Base-by-base conservation (phyloP, 2,888 invertebrate species). In the Mythimna albipuncta region DNA sequence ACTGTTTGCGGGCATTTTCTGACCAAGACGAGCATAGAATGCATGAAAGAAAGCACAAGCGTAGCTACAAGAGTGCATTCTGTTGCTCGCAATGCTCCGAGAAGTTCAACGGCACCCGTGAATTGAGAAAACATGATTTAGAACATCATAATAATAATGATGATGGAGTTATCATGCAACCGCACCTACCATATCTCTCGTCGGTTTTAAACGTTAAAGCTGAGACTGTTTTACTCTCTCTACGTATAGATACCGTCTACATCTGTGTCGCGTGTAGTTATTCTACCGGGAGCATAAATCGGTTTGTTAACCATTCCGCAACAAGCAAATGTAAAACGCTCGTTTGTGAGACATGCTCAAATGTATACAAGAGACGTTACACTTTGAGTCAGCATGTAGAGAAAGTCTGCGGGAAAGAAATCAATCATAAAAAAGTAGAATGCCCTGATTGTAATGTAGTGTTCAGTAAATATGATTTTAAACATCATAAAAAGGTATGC, bases 21-120 rank as follows among this genome's bases (percentile, higher is more conserved):
- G 87, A 92, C 1, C 16, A 55, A 0, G 64, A 78, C 0, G 67
- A 74, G 0, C 77, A 86, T 2, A 85, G 74, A 4, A 63, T 64
- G 2, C 96, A 96, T 64, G 88, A 90, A 50, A 86, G 59, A 3
- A 92, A 89, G 50, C 96, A 96, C 82, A 41, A 65, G 19, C 54
- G 55, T 0, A n/a, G 52, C 6, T 35, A 66, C 0, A 85, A 86
- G 3, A 61, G 76, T 1, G 69, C 75, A 0, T 87, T 84, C 16
- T 82, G 85, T 0, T 96, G 96, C 76, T 91, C 94, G 0, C 91
- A 93, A 4, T 96, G 96, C 66, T 59, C 67, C 0, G 41, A 61
- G 0, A 74, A 72, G 2, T 94, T 91, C 69, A 66, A 69, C 0
- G 87, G 84, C 19, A 50, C 77, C 0, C 32, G 44, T 0, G 88